These are phyloP conservation scores for Lophochroa leadbeateri DNA, from an alignment of 2,113 vertebrate species.

Conservation along the genomic window DNA sequence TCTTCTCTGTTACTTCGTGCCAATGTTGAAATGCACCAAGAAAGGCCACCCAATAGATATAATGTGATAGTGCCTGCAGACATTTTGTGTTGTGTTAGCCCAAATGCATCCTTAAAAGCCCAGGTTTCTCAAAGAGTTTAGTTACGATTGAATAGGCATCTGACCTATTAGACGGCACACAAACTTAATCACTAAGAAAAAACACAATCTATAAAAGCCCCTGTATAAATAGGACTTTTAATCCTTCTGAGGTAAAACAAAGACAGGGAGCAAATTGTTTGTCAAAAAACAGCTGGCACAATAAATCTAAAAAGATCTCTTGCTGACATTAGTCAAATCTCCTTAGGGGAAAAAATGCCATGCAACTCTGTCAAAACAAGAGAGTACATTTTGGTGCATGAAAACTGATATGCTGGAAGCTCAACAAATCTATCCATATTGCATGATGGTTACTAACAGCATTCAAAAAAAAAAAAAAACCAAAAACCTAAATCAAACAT, in stretches of 20 bases:
- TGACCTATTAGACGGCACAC: neutral
- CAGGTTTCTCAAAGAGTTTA: neutral
- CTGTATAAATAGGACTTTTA: neutral
- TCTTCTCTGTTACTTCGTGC: neutral
- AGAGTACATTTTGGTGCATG: neutral
- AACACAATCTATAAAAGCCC: neutral
- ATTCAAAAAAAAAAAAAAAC: neutral
- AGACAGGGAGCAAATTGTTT: neutral
- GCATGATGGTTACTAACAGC: neutral
- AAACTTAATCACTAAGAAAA: neutral
- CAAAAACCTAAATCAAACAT: neutral
- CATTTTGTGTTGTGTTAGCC: neutral
- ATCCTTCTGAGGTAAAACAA: constrained; percentile 5
- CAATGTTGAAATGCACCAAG: neutral
- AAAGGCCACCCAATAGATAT: neutral
- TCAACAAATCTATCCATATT: neutral
- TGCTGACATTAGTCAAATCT: neutral
- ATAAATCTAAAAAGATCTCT: neutral
- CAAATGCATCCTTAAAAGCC: neutral
- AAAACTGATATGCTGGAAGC: neutral
- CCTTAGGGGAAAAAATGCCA: neutral
- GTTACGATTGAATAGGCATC: neutral
- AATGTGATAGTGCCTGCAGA: neutral
- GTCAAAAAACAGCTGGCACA: neutral
- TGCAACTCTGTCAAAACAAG: neutral